Evolutionary conservation across 2,797 vertebrate genomes (phyloP).

Genomic region (Coluber constrictor): DNA sequence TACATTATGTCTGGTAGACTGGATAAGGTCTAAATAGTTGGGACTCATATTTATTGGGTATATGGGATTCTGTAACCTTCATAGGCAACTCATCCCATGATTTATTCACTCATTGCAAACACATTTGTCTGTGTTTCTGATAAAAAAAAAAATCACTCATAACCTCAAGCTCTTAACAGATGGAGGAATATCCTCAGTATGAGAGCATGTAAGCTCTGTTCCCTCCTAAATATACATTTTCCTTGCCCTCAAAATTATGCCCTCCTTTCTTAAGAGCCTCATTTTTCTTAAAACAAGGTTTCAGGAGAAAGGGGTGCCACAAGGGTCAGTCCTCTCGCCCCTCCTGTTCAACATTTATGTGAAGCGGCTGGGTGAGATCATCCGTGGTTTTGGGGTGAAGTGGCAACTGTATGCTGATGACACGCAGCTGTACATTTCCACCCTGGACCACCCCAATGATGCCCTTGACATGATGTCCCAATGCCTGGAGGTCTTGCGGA

Average conservation of each 20-base stretch:
- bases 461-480: too few species aligned
- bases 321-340: too few species aligned
- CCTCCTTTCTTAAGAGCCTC: neutral
- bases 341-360: too few species aligned
- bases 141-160: neutral
- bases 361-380: too few species aligned
- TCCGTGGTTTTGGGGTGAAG: too few species aligned
- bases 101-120: neutral
- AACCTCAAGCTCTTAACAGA: neutral
- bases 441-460: too few species aligned
- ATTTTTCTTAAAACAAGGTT: neutral
- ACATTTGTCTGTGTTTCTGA: neutral
- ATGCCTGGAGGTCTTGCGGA: too few species aligned
- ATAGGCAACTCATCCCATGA: neutral
- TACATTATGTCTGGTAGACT: neutral
- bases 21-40: neutral
- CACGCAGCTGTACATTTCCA: too few species aligned
- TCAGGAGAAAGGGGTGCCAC: neutral
- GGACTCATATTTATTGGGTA: neutral
- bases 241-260: neutral
- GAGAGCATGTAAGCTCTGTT: neutral
- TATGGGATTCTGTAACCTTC: neutral
- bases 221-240: neutral
- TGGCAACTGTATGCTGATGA: too few species aligned
- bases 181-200: neutral